These are phyloP conservation scores for Balaeniceps rex DNA, from an alignment of 2,113 vertebrate species.

Conservation along the genomic window DNA sequence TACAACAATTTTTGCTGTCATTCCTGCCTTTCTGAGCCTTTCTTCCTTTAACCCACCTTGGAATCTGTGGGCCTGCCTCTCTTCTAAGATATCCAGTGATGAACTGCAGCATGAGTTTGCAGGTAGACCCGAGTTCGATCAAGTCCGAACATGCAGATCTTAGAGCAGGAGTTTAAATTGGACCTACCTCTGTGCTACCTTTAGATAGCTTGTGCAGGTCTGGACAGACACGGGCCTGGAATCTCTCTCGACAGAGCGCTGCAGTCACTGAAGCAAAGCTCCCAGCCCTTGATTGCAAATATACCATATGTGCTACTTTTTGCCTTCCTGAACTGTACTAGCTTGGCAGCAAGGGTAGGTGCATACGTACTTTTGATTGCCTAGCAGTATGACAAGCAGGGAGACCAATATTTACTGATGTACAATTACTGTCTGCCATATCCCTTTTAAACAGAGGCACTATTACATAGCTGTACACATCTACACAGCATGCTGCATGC, in stretches of 20 bases:
- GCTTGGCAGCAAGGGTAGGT: not conserved
- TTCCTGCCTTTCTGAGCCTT: not conserved
- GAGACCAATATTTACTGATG: not conserved
- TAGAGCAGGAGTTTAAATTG: not conserved
- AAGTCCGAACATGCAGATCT: not conserved
- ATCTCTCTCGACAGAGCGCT: fast-evolving
- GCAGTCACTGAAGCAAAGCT: not conserved
- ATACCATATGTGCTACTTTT: fast-evolving
- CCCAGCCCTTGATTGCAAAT: not conserved
- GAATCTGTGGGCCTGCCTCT: not conserved
- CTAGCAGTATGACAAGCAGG: not conserved
- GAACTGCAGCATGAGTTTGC: not conserved
- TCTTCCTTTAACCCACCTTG: not conserved
- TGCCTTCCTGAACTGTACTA: not conserved
- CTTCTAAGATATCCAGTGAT: not conserved
- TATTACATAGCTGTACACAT: not conserved
- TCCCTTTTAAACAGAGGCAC: not conserved
- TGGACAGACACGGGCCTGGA: not conserved
- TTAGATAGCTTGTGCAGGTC: not conserved
- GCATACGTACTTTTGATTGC: not conserved
- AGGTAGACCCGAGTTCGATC: not conserved
- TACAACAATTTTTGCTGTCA: not conserved
- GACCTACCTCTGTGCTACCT: not conserved
- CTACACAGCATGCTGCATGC: not conserved
- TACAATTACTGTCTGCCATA: not conserved